Evolutionary conservation across 2,797 vertebrate species (phyloP).

Genomic region (Vireo griseus): DNA sequence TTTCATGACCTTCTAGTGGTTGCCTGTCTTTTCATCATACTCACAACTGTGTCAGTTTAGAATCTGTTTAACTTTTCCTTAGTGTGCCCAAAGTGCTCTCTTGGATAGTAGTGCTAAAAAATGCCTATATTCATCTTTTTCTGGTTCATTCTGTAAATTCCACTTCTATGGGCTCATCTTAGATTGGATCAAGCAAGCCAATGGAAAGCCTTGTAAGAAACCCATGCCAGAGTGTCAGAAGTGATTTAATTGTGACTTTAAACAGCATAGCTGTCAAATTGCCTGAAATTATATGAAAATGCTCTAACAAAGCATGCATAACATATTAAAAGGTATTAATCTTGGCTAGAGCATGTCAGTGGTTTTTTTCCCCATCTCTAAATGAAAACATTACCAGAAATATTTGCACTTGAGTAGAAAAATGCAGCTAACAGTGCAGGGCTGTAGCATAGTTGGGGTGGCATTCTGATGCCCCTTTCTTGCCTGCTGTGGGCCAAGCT

Average conservation of each 20-base stretch:
- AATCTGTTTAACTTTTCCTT: neutral
- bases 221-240: neutral
- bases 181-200: neutral
- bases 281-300: neutral
- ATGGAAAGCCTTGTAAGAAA: neutral
- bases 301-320: neutral
- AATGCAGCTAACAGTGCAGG: neutral
- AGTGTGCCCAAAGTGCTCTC: neutral
- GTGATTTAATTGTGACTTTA: neutral
- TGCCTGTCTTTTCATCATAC: neutral
- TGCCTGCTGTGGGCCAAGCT: neutral
- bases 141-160: neutral
- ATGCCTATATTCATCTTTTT: neutral
- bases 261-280: neutral
- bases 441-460: neutral
- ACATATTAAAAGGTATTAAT: neutral
- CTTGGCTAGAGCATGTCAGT: neutral
- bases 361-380: no score
- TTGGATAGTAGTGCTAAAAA: neutral
- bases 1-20: neutral
- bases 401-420: neutral
- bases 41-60: neutral
- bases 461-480: neutral
- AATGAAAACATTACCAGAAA: neutral
- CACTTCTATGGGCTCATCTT: neutral